Evolutionary conservation across 1,140 invertebrate species (phyloP), one percentile per base, ranked within the genome.

Genomic region (Euura lappo): DNA sequence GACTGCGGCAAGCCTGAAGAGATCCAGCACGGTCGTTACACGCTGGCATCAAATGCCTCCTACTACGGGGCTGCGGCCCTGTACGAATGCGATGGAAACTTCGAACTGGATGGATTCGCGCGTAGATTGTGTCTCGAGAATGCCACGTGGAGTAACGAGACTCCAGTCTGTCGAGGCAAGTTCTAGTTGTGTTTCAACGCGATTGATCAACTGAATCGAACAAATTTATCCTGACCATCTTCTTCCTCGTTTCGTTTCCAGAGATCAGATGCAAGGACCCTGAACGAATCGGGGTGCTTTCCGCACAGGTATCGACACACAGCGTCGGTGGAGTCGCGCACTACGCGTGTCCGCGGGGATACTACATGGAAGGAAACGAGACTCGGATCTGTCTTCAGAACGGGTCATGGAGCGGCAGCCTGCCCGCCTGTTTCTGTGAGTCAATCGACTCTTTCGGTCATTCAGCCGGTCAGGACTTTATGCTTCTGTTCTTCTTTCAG

Each of bases 121-220:
- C 89, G 94, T 72, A 88, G 95, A 79, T 82, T 94, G 47, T 98
- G 97, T 83, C 90, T 95, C 10, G 95, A 97, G 82, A 96, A 98
- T 84, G 95, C 93, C 11, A 94, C 94, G 0, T 97, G 96, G 95
- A 95, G 93, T 74, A 93, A 93, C 6, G 91, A 92, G 67, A 86
- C 91, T 6, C 96, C 97, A 0, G 84, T 87, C 6, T 98, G 96
- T 83, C 90, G 90, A 88, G 93, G 93, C 93, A 88, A 79, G 68
- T 71, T 13, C 13, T 60, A 47, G 7, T 47, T 4, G 11, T 10
- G 60, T 44, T 60, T 64, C 45, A 13, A 71, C 73, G 69, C 65
- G 71, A 71, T 76, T 69, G 69, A 70, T 75, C 75, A 76, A 28
- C 71, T 43, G 79, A 43, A 70, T 51, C 70, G 44, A 45, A 72